Conservation (phyloP, 1,140 invertebrate genomes). For the Drosophila athabasca region DNA sequence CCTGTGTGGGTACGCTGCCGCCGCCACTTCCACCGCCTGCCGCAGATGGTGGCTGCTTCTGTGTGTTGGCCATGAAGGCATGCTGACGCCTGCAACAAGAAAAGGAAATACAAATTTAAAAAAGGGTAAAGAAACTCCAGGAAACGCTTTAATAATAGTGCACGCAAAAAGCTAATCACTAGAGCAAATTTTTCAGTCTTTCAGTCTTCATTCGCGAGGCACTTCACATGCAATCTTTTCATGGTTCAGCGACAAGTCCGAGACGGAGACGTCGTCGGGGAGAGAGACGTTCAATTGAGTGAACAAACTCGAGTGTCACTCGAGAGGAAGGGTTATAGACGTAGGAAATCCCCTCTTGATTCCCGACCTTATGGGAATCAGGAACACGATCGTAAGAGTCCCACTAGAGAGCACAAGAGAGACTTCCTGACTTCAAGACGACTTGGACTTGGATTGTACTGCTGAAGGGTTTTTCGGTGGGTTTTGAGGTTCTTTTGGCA, state of each 20-base stretch:
- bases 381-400: conserved; percentile 30
- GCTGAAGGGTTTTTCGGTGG: conserved; percentile 4
- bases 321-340: conserved; percentile 21
- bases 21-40: conserved; percentile 57
- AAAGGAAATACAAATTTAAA: not conserved
- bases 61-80: conserved; percentile 84
- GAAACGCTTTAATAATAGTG: conserved; percentile 65
- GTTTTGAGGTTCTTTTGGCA: conserved; percentile 12
- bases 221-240: conserved; percentile 63
- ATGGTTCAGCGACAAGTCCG: conserved; percentile 60
- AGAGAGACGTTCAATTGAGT: conserved; percentile 58
- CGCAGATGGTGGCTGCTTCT: conserved; percentile 28
- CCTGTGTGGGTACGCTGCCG: conserved; percentile 86
- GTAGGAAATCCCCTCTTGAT: not conserved
- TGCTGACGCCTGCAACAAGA: conserved; percentile 84
- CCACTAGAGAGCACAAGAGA: conserved; percentile 20
- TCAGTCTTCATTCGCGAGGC: conserved; percentile 35
- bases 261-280: conserved; percentile 5
- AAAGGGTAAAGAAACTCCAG: conserved; percentile 26
- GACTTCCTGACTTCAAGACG: conserved; percentile 40
- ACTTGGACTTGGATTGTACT: no score
- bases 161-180: conserved; percentile 67
- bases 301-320: conserved; percentile 61
- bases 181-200: conserved; percentile 37
- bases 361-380: conserved; percentile 22